Conservation (phyloP, 2,113 vertebrate species). For the Phylloscopus trochiloides region DNA sequence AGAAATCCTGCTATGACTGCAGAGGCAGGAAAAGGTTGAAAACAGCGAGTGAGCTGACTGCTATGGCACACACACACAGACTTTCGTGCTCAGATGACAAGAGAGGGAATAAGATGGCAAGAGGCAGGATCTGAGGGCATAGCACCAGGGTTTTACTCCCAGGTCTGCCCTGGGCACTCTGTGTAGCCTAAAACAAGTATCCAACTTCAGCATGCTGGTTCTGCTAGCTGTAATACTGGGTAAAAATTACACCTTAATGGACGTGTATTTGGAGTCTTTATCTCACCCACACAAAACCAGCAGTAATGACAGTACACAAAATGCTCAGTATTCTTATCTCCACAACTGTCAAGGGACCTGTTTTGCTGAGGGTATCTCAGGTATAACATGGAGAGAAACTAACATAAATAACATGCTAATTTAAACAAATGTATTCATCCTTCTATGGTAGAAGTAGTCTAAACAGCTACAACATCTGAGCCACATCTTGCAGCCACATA, state of each 20-base stretch:
- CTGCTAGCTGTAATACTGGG: background rate
- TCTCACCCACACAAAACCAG: background rate
- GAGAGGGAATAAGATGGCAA: rapidly evolving
- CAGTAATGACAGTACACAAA: background rate
- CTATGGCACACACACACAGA: background rate
- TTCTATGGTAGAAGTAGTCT: background rate
- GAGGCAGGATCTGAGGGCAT: background rate
- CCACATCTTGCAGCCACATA: background rate
- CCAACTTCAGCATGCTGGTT: background rate
- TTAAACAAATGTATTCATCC: background rate
- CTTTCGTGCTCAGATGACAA: background rate
- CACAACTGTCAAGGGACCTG: background rate
- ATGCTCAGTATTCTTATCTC: background rate
- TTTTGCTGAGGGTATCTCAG: background rate
- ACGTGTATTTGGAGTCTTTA: background rate
- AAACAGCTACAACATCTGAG: background rate
- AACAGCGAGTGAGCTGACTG: background rate
- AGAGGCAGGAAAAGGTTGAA: background rate
- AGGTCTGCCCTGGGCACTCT: background rate
- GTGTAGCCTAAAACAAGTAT: background rate
- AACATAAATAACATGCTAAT: background rate
- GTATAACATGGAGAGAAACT: background rate
- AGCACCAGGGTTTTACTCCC: background rate
- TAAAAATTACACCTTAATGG: background rate
- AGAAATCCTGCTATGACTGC: background rate